phyloP scores from a whole-genome alignment of 2,797 vertebrate genomes.

The Falco novaeseelandiae region DNA sequence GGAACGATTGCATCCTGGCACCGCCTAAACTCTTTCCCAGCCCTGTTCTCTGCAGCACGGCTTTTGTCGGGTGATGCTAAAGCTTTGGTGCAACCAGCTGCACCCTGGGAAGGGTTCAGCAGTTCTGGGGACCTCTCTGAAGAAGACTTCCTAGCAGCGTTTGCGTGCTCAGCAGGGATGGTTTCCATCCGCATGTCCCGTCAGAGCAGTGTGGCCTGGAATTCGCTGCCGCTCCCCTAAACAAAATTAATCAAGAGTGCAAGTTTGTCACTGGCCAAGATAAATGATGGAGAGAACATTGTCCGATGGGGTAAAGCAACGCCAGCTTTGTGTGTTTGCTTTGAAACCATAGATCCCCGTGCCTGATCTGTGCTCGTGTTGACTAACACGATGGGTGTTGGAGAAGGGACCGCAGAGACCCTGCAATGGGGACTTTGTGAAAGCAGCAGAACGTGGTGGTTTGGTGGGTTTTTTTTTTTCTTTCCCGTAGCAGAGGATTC shows the following conservation, averaged over 20 bases:
- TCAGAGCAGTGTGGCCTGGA: not conserved
- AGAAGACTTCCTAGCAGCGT: not conserved
- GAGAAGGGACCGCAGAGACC: not conserved
- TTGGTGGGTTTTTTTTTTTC: fast-evolving
- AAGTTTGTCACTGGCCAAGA: conserved; percentile 22
- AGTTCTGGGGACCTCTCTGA: not conserved
- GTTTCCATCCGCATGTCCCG: not conserved
- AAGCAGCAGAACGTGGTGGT: not conserved
- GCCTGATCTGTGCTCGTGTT: not conserved
- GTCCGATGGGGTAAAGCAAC: not conserved
- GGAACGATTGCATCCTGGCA: conserved; percentile 20
- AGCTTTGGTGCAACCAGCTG: not conserved
- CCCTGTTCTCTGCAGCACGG: not conserved
- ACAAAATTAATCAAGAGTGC: conserved; percentile 11
- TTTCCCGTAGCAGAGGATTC: not conserved
- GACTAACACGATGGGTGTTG: not conserved
- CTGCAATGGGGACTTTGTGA: not conserved
- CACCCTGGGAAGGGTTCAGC: not conserved
- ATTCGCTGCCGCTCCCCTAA: not conserved
- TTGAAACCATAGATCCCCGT: conserved; percentile 13
- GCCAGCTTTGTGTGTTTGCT: conserved; percentile 14
- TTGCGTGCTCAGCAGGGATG: not conserved
- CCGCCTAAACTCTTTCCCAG: conserved; percentile 45
- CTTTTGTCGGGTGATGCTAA: not conserved
- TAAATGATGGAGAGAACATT: conserved; percentile 6